phyloP scores from a whole-genome alignment of 2,113 vertebrate species.

The Planiliza haematocheilus region DNA sequence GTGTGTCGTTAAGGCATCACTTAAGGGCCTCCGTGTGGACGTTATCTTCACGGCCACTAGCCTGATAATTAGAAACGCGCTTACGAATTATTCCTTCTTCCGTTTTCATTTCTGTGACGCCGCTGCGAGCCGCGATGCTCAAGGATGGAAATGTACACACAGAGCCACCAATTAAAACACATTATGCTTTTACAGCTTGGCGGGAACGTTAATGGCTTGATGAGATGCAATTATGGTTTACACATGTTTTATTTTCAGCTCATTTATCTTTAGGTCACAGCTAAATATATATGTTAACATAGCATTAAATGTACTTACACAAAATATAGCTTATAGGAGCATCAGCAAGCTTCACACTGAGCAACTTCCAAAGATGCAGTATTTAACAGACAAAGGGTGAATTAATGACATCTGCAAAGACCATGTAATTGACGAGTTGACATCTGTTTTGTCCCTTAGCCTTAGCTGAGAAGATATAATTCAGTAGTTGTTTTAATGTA shows the following conservation, averaged over 20 bases:
- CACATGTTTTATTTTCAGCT: slow-evolving; percentile 7
- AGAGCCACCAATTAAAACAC: slow-evolving; percentile 20
- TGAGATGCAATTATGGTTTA: slow-evolving; percentile 44
- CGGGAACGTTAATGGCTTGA: slow-evolving; percentile 25
- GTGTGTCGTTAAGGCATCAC: background rate
- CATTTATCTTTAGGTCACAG: slow-evolving; percentile 23
- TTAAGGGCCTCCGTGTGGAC: background rate
- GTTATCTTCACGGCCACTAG: background rate
- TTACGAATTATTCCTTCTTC: too few species aligned
- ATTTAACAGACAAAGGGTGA: too few species aligned
- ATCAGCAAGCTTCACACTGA: too few species aligned
- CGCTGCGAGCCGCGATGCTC: background rate
- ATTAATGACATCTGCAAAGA: too few species aligned
- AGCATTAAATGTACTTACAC: background rate
- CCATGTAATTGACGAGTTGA: too few species aligned
- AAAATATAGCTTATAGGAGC: too few species aligned
- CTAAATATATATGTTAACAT: background rate
- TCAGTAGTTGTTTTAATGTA: too few species aligned
- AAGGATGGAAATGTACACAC: background rate
- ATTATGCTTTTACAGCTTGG: slow-evolving; percentile 41
- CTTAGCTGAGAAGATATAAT: too few species aligned
- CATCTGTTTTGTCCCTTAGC: too few species aligned
- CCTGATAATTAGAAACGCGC: slow-evolving; percentile 3
- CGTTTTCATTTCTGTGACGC: background rate
- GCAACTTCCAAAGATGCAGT: too few species aligned